These are phyloP conservation scores for Sebastes itinus DNA, from an alignment of 2,797 vertebrate species.

Conservation along the genomic window DNA sequence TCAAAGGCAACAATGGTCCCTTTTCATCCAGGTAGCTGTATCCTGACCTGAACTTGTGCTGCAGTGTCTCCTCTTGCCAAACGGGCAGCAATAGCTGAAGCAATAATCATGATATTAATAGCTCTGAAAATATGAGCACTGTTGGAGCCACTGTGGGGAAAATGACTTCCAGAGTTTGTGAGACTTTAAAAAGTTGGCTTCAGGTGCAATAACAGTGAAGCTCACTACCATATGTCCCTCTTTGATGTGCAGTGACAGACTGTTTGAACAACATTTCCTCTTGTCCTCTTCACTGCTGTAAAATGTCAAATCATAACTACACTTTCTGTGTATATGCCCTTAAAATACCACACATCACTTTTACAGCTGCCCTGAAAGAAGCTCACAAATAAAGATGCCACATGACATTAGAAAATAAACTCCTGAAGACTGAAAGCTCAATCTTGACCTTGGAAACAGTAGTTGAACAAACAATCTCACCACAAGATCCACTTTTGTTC, in stretches of 20 bases:
- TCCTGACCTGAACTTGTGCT: constrained; percentile 72
- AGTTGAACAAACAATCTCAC: neutral
- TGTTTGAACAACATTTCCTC: constrained; percentile 48
- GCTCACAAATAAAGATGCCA: neutral
- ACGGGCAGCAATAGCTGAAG: constrained; percentile 49
- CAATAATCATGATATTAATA: constrained; percentile 74
- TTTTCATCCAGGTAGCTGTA: constrained; percentile 67
- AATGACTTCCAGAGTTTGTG: constrained; percentile 69
- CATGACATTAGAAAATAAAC: neutral
- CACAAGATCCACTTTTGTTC: neutral
- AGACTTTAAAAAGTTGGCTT: constrained; percentile 56
- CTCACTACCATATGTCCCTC: constrained; percentile 36
- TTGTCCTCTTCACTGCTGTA: constrained; percentile 18
- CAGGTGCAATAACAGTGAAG: constrained; percentile 44
- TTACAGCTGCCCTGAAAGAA: neutral
- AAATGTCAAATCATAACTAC: constrained; percentile 32
- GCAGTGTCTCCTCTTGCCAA: constrained; percentile 38
- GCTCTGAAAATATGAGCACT: constrained; percentile 66
- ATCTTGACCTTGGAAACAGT: neutral
- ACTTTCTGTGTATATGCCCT: neutral
- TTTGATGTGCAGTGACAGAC: constrained; percentile 52
- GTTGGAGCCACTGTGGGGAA: constrained; percentile 57
- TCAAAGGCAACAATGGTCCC: constrained; percentile 60
- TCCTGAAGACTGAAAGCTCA: neutral
- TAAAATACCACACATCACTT: neutral